Base-by-base conservation (phyloP, 2,797 vertebrate species). In the Chaetodon trifasciatus region DNA sequence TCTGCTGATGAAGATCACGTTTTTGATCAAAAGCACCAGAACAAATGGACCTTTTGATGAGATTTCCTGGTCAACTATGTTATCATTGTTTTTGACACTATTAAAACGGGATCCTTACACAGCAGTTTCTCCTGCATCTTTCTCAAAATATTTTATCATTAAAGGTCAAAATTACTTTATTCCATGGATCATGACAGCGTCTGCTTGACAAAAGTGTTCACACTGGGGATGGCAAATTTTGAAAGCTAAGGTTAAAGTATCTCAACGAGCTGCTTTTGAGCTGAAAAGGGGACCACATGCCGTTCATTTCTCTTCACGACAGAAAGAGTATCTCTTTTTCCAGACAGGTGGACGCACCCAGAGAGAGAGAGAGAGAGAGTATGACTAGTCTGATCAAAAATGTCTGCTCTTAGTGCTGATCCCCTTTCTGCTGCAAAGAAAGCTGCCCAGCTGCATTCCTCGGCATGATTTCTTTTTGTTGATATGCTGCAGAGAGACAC, bases 371-470 rank as follows among this genome's bases (percentile, higher is more conserved):
- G 12, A 56, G 50, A 60, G 17, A 17, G 28, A 66, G 63, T 71
- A 66, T 84, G 90, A 90, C 76, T 46, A 78, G 76, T 74, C 73
- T 32, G 72, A 86, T 86, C 67, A 91, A 79, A 92, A 89, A 84
- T 83, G 81, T 70, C 42, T 67, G 39, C 73, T 81, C 61, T 84
- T 83, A 79, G 74, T 76, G 37, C 60, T 52, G 50, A 64, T 73
- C 70, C 35, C 39, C 23, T 47, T 70, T 85, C 77, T 28, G 65
- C 71, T 70, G 69, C 78, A 56, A 42, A 60, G 55, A 89, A 88
- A 92, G 93, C 85, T 44, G 82, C 44, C 67, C 12, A 0, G 69
- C 92, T 10, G 69, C 95, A 96, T 96, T 96, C 95, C 92, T 77
- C 12, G 4, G 42, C 65, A 44, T 69, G 70, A 6, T 75, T 75